Evolutionary conservation across 2,113 vertebrate genomes (phyloP), one percentile per base, ranked within the genome.

Genomic region (Ranitomeya imitator): DNA sequence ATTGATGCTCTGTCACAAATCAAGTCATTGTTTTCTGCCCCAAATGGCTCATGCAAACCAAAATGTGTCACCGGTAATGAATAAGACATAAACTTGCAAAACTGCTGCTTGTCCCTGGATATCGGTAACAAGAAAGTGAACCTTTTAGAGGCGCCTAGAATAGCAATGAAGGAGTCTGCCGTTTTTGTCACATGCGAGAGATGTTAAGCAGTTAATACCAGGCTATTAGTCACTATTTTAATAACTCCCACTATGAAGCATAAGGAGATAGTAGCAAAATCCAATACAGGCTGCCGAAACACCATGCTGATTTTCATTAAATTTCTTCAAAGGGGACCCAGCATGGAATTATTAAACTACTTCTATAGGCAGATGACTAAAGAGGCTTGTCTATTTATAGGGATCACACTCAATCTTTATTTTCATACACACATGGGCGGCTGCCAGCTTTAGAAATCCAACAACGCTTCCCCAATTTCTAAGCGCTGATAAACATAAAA

Each of bases 281-380:
- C 89, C 91, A 91, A 91, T 91, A 92, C 91, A 91, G 94, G 89
- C 91, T 92, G 90, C 91, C 92, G 89, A 87, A 94, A 91, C 89
- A 93, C 90, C 94, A 94, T 91, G 93, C 92, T 94, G 93, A 88
- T 93, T 94, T 95, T 95, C 94, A 95, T 94, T 96, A 95, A 95
- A 93, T 95, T 92, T 94, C 92, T 91, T 93, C 94, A 94, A 93
- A 94, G 91, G 91, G 83, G 91, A 85, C 92, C 90, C 94, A 94
- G 93, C 92, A 93, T 94, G 94, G 90, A 94, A 94, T 92, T 94
- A 93, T 93, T 94, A 94, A 94, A 93, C 89, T 90, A 90, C 92
- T 93, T 93, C 93, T 92, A 93, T 86, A 92, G 85, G 92, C 91
- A 92, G 93, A 91, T 91, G 88, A 93, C 89, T 93, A 92, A 93